Conservation (phyloP, 30 jellyfish, hydroid and myxozoan species). For the Morbakka virulenta region DNA sequence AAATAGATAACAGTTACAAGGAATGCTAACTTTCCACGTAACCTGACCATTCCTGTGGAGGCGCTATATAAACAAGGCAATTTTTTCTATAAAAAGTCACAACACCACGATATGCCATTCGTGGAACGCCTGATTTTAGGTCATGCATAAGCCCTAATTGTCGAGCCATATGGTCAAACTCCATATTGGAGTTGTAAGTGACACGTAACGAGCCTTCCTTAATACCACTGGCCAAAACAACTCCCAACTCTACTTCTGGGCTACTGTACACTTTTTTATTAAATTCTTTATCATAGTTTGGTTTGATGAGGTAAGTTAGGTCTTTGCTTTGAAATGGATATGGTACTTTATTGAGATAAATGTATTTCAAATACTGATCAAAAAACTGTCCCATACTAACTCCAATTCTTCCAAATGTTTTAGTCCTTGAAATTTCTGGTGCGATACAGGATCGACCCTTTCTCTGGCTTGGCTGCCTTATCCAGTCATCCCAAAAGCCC, state of each 20-base stretch:
- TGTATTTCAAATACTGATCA: slow-evolving; percentile 86
- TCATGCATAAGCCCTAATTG: slow-evolving; percentile 88
- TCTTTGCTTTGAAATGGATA: slow-evolving; percentile 71
- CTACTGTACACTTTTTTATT: slow-evolving; percentile 43
- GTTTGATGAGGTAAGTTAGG: slow-evolving; percentile 62
- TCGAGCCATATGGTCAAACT: slow-evolving; percentile 58
- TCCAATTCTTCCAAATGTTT: slow-evolving; percentile 97
- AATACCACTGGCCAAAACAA: slow-evolving; percentile 12
- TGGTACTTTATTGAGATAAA: slow-evolving; percentile 54
- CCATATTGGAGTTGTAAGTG: slow-evolving; percentile 43
- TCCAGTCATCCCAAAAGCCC: slow-evolving; percentile 99
- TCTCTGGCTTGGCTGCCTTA: slow-evolving; percentile 89
- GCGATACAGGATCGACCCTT: slow-evolving; percentile 85
- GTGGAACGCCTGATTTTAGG: slow-evolving; percentile 96
- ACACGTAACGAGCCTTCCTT: slow-evolving; percentile 66
- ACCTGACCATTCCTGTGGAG: slow-evolving; percentile 85
- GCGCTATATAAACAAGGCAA: slow-evolving; percentile 63
- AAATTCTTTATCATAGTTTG: slow-evolving; percentile 71
- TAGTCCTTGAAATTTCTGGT: slow-evolving; percentile 94
- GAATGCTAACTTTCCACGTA: slow-evolving; percentile 67
- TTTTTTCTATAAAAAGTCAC: slow-evolving; percentile 57
- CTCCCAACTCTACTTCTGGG: slow-evolving; percentile 44
- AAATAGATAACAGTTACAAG: no score
- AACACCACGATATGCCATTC: slow-evolving; percentile 92
- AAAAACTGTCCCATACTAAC: slow-evolving; percentile 96